Evolutionary conservation across 2,888 invertebrate species (phyloP), one percentile per base, ranked within the genome.

Genomic region (Zaprionus bogoriensis): DNA sequence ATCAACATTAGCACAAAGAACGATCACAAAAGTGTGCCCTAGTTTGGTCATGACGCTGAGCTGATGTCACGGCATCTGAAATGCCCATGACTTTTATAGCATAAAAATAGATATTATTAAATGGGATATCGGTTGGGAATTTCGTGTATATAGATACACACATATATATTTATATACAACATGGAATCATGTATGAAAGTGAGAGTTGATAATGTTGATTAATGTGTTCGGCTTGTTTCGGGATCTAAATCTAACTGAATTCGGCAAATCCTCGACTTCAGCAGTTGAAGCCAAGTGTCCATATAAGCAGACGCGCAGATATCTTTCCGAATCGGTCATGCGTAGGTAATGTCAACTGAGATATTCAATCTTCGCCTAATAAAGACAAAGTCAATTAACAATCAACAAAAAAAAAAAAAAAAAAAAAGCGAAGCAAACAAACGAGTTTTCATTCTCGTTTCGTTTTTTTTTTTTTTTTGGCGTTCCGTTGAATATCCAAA

Each of bases 1-100:
- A 25, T 17, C 14, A 39, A 20, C 22, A 47, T 19, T 20, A 20
- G 17, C 38, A 28, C 5, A 14, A 53, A 61, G 30, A 57, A 73
- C 55, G 52, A 70, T 70, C 74, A 67, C 39, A 67, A 58, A 73
- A 70, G 70, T 54, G 54, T 71, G 71, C 71, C 74, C 72, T 50
- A 76, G 63, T 74, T 76, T 76, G 76, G 74, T 10, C 72, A 76
- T 72, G 67, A 28, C 28, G 67, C 72, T 74, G 74, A 74, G 67
- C 72, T 74, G 74, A 74, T 74, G 74, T 74, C 74, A 74, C 77
- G 58, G 63, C 63, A 71, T 52, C 47, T n/a, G 20, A 57, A 74
- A 58, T 71, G 74, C 58, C 70, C 70, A 54, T 74, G 70, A 71
- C 74, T 71, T 71, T 67, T 73, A 14, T 50, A 27, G 51, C 59